Evolutionary conservation across 2,888 invertebrate species (phyloP), one percentile per base, ranked within the genome.

Genomic region (Adelphocoris suturalis): DNA sequence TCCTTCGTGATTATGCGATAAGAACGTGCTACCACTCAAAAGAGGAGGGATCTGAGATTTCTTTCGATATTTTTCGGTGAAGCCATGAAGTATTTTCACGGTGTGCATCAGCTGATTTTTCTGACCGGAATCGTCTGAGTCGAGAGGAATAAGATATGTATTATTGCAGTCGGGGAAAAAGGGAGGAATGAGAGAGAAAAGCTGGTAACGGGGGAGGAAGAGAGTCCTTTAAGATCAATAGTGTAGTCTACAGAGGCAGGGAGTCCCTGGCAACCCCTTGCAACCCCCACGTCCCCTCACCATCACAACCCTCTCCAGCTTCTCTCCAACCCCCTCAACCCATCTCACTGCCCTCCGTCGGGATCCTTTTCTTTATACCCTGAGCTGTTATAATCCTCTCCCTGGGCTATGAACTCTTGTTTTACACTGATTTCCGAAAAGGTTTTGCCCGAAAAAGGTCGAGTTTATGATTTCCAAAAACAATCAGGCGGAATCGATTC

Each of bases 201-300:
- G 84, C 52, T 28, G 55, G 78, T 28, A 47, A 80, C 78, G 86
- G 55, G 55, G 57, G 19, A 78, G 86, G 55, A 52, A 55, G 23
- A 57, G 86, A 90, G 91, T 90, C 88, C 90, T 90, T 89, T 89
- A 90, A 90, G 91, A 91, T 90, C 90, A 90, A 90, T 91, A 91
- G 90, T 89, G 61, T 86, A 80, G 86, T 86, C 90, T 89, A 81
- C 81, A 55, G 61, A 81, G 68, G 81, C 80, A 55, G 68, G 89
- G 89, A 89, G 80, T 89, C 52, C 89, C 78, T 80, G 55, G 89
- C 80, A 78, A 86, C 61, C 86, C 85, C 85, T 85, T 46, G 37
- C 37, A n/a, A 7, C 37, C 37, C 37, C 37, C 68, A 61, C 86
- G 80, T 61, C 86, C 87, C 90, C 52, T 55, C 81, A 19, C 86